Percentiles rank a stretch among this genome's conserved stretches.
Conservation (phyloP, 2,797 vertebrate genomes). For the Scomberomorus guttatus region DNA sequence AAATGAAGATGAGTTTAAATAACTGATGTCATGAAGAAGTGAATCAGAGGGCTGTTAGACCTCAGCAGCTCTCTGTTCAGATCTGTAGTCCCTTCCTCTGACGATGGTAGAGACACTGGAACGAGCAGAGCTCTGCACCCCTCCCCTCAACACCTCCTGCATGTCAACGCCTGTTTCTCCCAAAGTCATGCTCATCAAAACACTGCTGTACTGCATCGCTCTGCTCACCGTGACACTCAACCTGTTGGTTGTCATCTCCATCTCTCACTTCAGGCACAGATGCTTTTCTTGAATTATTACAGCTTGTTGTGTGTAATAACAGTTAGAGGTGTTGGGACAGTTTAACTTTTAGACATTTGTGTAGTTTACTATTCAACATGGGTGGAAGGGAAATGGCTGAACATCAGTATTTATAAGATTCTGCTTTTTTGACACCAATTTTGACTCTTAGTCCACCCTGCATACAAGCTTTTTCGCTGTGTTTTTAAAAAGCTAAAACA, state of each 20-base stretch:
- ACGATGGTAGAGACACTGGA: too few relatives aligned
- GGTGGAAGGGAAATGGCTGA: too few relatives aligned
- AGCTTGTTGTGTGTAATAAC: background rate
- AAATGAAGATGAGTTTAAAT: too few relatives aligned
- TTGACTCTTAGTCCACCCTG: background rate
- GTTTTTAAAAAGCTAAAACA: too few relatives aligned
- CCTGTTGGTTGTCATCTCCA: constrained; percentile 76
- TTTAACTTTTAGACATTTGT: too few relatives aligned
- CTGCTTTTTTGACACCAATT: background rate
- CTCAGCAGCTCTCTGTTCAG: too few relatives aligned
- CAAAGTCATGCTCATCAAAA: constrained; percentile 1
- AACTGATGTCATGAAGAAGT: too few relatives aligned
- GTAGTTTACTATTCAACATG: too few relatives aligned
- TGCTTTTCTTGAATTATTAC: background rate
- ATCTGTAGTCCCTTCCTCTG: too few relatives aligned
- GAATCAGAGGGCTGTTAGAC: too few relatives aligned
- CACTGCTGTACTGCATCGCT: constrained; percentile 42
- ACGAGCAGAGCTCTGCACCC: background rate
- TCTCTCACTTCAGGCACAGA: constrained; percentile 73
- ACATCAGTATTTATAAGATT: too few relatives aligned
- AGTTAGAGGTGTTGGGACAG: too few relatives aligned
- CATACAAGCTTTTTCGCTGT: background rate
- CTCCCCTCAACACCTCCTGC: constrained; percentile 29
- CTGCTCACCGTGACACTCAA: constrained; percentile 76
- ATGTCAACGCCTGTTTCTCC: background rate